Conservation (phyloP, 1,140 invertebrate species). For the Drosophila jambulina region DNA sequence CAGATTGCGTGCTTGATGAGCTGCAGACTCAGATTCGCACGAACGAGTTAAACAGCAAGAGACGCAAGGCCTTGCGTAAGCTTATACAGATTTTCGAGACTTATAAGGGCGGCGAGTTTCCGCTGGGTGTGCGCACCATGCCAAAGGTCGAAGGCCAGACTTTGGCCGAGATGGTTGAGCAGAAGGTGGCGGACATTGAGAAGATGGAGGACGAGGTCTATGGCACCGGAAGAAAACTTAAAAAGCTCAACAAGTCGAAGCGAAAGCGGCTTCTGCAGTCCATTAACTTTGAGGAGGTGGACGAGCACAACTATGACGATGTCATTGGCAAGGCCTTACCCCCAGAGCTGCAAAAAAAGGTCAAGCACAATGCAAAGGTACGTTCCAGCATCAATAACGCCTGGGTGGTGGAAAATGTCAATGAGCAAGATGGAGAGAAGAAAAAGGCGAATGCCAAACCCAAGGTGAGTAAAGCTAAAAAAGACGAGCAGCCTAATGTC, state of each 20-base stretch:
- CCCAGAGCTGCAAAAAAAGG: conserved; percentile 63
- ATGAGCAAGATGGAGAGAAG: conserved; percentile 11
- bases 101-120: conserved; percentile 87
- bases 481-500: conserved; percentile 13
- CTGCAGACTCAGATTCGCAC: conserved; percentile 66
- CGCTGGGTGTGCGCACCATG: conserved; percentile 87
- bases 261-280: conserved; percentile 74
- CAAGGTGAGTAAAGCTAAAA: conserved; percentile 26
- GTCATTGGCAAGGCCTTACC: conserved; percentile 65
- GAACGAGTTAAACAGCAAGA: conserved; percentile 69
- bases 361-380: conserved; percentile 59
- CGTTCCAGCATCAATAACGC: conserved; percentile 59
- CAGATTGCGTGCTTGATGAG: conserved; percentile 69
- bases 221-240: conserved; percentile 66
- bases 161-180: conserved; percentile 66
- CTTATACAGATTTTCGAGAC: conserved; percentile 79
- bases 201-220: conserved; percentile 74
- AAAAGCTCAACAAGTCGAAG: conserved; percentile 80
- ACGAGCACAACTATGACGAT: conserved; percentile 77
- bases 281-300: conserved; percentile 75
- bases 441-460: conserved; percentile 23
- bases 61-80: conserved; percentile 71
- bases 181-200: conserved; percentile 71
- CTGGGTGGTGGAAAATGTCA: conserved; percentile 75
- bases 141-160: conserved; percentile 59